phyloP scores from a whole-genome alignment of 1,140 invertebrate genomes.

The Hormaphis cornu region DNA sequence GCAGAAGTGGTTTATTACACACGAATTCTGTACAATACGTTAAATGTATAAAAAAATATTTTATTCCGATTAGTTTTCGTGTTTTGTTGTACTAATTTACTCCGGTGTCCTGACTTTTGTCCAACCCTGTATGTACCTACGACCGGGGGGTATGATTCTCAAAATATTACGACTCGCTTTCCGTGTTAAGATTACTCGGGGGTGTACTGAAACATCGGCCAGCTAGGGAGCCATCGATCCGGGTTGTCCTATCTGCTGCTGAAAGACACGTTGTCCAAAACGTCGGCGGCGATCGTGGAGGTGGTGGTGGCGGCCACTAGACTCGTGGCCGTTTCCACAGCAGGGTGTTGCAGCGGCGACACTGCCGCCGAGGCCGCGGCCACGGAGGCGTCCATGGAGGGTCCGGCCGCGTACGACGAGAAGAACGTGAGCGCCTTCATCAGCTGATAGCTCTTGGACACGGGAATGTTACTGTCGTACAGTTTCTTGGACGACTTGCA shows the following conservation, averaged over 20 bases:
- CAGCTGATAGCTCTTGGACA: slow-evolving; percentile 81
- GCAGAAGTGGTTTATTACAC: too few species aligned
- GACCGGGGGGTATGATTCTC: too few species aligned
- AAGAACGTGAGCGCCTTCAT: slow-evolving; percentile 83
- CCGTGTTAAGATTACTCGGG: too few species aligned
- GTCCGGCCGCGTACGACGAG: slow-evolving; percentile 58
- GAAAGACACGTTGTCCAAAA: background rate
- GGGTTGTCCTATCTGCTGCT: background rate
- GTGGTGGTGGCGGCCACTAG: background rate
- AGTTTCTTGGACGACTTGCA: slow-evolving; percentile 66
- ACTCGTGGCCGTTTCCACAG: too few species aligned
- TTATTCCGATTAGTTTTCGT: too few species aligned
- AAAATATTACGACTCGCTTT: too few species aligned
- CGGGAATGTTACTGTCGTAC: slow-evolving; percentile 79
- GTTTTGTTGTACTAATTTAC: too few species aligned
- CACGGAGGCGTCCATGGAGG: background rate
- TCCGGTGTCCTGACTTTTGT: too few species aligned
- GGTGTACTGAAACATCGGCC: too few species aligned
- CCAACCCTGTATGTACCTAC: too few species aligned
- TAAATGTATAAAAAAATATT: too few species aligned
- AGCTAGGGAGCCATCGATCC: background rate
- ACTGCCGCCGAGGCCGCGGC: background rate
- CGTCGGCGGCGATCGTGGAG: background rate
- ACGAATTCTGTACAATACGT: too few species aligned
- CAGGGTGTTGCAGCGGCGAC: background rate